A percentile compares a stretch with the other conserved stretches of the same genome.
These are phyloP conservation scores for Prinia subflava DNA, from an alignment of 2,113 vertebrate species.

Conservation along the genomic window DNA sequence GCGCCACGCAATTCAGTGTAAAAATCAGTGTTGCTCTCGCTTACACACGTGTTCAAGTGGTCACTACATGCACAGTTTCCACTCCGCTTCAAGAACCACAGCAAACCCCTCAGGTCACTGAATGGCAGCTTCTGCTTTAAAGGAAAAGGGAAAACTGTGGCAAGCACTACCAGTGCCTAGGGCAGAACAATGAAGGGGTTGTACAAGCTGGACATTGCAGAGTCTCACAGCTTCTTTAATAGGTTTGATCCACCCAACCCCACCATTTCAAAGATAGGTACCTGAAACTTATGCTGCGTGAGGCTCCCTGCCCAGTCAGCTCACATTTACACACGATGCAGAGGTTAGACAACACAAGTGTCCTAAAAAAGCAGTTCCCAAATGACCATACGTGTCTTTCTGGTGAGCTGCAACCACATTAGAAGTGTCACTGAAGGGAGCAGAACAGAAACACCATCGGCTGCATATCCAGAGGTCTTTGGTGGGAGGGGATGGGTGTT, in stretches of 20 bases:
- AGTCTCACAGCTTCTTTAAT: not conserved
- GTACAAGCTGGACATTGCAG: not conserved
- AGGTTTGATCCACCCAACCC: not conserved
- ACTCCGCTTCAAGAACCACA: not conserved
- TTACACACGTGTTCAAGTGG: fast-evolving
- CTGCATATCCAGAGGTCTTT: not conserved
- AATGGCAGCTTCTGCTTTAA: not conserved
- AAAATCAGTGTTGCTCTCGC: not conserved
- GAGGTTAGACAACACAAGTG: not conserved
- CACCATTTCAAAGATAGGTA: not conserved
- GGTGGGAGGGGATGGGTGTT: not conserved
- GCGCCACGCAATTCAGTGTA: not conserved
- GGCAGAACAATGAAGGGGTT: not conserved
- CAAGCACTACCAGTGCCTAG: not conserved
- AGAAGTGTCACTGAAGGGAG: not conserved
- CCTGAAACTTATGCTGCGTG: not conserved
- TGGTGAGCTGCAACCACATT: not conserved
- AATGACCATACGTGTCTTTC: not conserved
- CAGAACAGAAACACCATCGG: fast-evolving
- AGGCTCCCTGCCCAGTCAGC: not conserved
- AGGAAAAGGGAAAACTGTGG: not conserved
- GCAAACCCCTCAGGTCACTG: not conserved
- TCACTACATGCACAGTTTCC: not conserved
- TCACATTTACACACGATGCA: not conserved
- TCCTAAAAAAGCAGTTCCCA: not conserved